Base-by-base conservation (phyloP, 2,888 invertebrate species). In the Dexiosoma caninum region DNA sequence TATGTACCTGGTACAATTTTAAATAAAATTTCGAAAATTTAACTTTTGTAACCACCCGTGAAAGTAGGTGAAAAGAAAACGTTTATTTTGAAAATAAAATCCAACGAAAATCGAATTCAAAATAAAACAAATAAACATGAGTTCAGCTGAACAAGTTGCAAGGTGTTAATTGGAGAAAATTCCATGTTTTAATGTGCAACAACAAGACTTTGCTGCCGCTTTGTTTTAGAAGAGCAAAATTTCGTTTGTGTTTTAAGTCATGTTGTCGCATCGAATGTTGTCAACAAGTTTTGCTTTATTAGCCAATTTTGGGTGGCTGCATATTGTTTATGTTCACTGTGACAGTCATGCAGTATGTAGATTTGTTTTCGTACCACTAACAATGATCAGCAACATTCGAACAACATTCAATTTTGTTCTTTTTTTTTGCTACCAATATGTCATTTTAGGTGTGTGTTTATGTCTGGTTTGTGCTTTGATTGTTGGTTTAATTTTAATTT, bases 201-300 rank as follows among this genome's bases (percentile, higher is more conserved):
- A 78, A 67, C 75, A 83, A 72, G 60, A 75, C 62, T 74, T 71
- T 62, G 66, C 74, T 70, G 75, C 62, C 46, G 69, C 71, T 72
- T 62, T 70, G 44, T 74, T 75, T 53, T 78, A 49, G 69, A 40
- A 59, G 55, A 74, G 66, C 67, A 64, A 74, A 70, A 78, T 78
- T 78, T 74, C 64, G 70, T 40, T 69, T 53, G 62, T 74, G 67
- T 70, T 66, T 62, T 55, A 32, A 66, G 66, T 71, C 71, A 78
- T 80, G 79, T 83, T 83, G 83, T 83, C 83, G 83, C 82, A 79
- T 84, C 78, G 85, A 83, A 85, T 83, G 85, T 87, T 88, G 88
- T 88, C 88, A 88, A 87, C 87, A 88, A 86, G 89, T 86, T 88
- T 88, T 88, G 89, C 88, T 88, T 88, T 88, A 88, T 88, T 88